Evolutionary conservation across 2,113 vertebrate species (phyloP), one percentile per base, ranked within the genome.

Genomic region (Eira barbara): DNA sequence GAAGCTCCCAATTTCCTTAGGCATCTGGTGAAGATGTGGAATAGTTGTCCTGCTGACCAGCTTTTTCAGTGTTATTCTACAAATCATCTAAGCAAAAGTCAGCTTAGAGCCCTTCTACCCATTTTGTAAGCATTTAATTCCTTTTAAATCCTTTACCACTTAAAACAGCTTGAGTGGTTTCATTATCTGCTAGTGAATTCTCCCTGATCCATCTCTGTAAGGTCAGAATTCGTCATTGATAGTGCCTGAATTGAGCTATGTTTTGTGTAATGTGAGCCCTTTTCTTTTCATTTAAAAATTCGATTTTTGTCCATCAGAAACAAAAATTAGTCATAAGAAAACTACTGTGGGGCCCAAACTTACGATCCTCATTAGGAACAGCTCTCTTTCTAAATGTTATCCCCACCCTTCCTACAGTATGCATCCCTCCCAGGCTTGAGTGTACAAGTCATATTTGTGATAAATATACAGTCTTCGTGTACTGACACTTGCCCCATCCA

Each of bases 241-340:
- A 6, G 31, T 84, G 20, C 20, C 23, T 29, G 47, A 90, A 78
- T 27, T 31, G 49, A 91, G 36, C 39, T 39, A 10, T 47, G 20
- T 74, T 87, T 78, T 57, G 1, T 79, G 59, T 49, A 78, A 13
- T 74, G 10, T n/a, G 11, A 91, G 1, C 4, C 29, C 23, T 8
- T 84, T 90, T 59, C 36, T 63, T 95, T 91, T 29, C 93, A 91
- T 31, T 94, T 96, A 92, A 76, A 34, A 97, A 55, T n/a, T 92
- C 20, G 6, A 65, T 67, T 97, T 92, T 80, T 84, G 69, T 94
- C 7, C 36, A 73, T 80, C 20, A 92, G 55, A 85, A 95, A 85
- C 25, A 90, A 94, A 96, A 87, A 71, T 89, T 92, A 86, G 20
- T 94, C 93, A 95, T 71, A 96, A 87, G 47, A 92, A 92, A 95